phyloP scores from a whole-genome alignment of 2,797 vertebrate species.

The Psittacula derbiana region DNA sequence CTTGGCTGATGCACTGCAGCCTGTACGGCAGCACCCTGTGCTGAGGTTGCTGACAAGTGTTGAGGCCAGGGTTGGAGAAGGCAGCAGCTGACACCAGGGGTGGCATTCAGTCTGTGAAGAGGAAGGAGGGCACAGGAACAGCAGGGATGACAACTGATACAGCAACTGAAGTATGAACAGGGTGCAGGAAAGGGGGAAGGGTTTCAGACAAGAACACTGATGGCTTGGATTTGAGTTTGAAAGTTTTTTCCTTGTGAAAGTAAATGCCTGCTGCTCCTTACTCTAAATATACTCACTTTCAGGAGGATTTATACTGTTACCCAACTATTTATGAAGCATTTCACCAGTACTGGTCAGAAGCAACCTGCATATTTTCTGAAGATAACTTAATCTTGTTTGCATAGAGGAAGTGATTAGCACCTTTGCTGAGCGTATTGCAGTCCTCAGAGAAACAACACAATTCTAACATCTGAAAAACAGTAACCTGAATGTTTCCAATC shows the following conservation, averaged over 20 bases:
- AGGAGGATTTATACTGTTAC: neutral
- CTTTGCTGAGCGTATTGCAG: neutral
- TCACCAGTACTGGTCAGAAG: neutral
- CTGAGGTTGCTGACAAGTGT: neutral
- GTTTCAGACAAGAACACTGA: neutral
- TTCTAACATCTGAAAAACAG: neutral
- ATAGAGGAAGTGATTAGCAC: neutral
- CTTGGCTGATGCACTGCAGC: neutral
- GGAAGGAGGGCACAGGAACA: neutral
- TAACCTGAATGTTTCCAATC: neutral
- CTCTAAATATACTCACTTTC: neutral
- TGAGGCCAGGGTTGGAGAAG: neutral
- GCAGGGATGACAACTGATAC: neutral
- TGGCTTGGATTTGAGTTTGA: neutral
- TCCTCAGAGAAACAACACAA: neutral
- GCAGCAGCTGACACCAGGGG: neutral
- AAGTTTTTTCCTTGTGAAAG: neutral
- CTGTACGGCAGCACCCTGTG: fast-evolving
- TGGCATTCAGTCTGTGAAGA: neutral
- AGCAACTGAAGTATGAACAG: neutral
- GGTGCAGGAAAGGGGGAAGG: neutral
- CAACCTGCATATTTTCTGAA: neutral
- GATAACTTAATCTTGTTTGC: neutral
- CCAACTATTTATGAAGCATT: neutral
- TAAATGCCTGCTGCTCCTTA: neutral